A percentile compares a stretch with the other conserved stretches of the same genome.
phyloP scores from a whole-genome alignment of 2,888 invertebrate species.

The Pantelozetes paolii region DNA sequence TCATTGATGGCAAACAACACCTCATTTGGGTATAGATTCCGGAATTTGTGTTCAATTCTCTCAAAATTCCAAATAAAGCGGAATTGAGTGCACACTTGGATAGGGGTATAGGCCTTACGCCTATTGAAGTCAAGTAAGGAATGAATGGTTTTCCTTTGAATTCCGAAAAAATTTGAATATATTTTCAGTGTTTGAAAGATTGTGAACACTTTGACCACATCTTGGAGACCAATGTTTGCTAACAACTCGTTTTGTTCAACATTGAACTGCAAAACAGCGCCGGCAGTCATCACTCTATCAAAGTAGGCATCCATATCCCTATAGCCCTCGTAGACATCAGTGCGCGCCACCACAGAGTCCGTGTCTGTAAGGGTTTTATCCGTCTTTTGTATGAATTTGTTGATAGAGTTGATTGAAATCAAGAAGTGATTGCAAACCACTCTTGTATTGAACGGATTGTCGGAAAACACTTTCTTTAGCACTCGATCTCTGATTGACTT shows the following conservation, averaged over 20 bases:
- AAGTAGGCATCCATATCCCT: not conserved
- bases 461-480: not conserved
- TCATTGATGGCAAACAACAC: not conserved
- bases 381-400: not conserved
- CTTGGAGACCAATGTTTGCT: too few relatives aligned
- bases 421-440: not conserved
- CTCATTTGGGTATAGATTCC: not conserved
- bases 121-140: not conserved
- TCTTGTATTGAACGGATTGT: not conserved
- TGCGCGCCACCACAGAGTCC: not conserved
- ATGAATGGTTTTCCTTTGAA: not conserved
- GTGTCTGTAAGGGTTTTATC: not conserved
- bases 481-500: not conserved
- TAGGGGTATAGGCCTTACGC: not conserved
- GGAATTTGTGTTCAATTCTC: not conserved
- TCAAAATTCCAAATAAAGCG: not conserved
- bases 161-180: not conserved
- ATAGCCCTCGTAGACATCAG: not conserved
- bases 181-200: not conserved
- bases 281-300: not conserved
- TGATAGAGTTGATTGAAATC: not conserved
- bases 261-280: not conserved
- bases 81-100: not conserved
- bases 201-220: too few relatives aligned
- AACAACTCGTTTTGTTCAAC: not conserved